Evolutionary conservation across 2,888 invertebrate species (phyloP), one percentile per base, ranked within the genome.

Genomic region (Meta bourneti): DNA sequence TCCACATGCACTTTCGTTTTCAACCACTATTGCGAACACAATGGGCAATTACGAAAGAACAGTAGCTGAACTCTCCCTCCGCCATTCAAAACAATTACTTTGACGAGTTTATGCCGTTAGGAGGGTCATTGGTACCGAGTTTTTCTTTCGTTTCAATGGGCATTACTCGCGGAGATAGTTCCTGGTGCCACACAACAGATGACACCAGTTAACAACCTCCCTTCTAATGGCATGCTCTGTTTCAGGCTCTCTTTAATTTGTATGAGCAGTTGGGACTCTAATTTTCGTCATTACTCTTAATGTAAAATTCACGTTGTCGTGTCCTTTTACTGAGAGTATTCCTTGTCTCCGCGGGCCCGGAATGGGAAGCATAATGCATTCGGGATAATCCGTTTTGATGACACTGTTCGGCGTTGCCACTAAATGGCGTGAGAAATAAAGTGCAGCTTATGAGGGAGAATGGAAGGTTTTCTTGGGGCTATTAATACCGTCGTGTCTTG

Each of bases 191-290:
- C 61, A 61, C 34, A 61, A 61, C 61, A 16, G 61, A 61, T 61
- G 61, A 61, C 16, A 11, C 61, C 61, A 6, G 61, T 61, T 61
- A 61, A 61, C 61, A 61, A 16, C 61, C 61, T 61, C 61, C 61
- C 61, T 34, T 34, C 34, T 61, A 61, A 61, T 16, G 61, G 61
- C 61, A 16, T 6, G 11, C 7, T 61, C 61, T 16, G 61, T 61
- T 61, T 61, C 61, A 61, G 61, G 61, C 61, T 61, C 61, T 61
- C 61, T 61, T 61, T 61, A 61, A 61, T 61, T 61, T 61, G 61
- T 16, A 16, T 16, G 61, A 61, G 61, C 34, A 34, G 34, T 34
- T 34, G 61, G 61, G 16, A 16, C 61, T 61, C 61, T 61, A 61
- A 61, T 61, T 61, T 61, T 61, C 61, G 61, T 61, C 61, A 61